Evolutionary conservation across 2,888 invertebrate genomes (phyloP), one percentile per base, ranked within the genome.

Genomic region (Gasteruption jaculator): DNA sequence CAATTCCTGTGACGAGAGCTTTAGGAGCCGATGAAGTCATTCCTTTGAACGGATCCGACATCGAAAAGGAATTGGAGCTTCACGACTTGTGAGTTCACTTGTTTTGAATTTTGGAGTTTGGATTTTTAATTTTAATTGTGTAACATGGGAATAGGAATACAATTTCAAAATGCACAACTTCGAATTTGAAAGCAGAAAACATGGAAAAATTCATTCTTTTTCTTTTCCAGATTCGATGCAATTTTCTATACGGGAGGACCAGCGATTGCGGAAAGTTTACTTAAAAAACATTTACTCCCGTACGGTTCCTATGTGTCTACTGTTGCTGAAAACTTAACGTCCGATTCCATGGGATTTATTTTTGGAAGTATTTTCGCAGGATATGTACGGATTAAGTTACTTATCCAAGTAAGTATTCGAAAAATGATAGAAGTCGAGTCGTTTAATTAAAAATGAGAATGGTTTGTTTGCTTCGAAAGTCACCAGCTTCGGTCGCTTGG

Each of bases 1-100:
- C 77, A 5, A 61, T 73, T n/a, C 74, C 76, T 5, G 74, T 79
- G n/a, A 74, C 74, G 19, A 72, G 71, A 61, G 78, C 78, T 11
- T 64, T 76, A 18, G 80, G 79, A 12, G 78, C 77, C 12, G 71
- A 75, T 41, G 75, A 77, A 51, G 65, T 79, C 29, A 73, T 80
- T 42, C 55, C 71, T 27, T 54, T 71, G 16, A 65, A 58, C 14
- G 62, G 62, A 45, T 50, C 57, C 4, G 57, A 59, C 33, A 48
- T 67, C 20, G 58, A 56, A 21, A 68, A 68, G 34, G 61, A 65
- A 42, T 48, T 71, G 20, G 52, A 62, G 45, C 50, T 68, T 43
- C 53, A 60, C 15, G 62, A 68, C 26, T 65, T 60, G 70, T 67
- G 56, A 20, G 55, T 44, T 20, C 14, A 24, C 30, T 24, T n/a